Conservation (phyloP, 2,888 invertebrate genomes). For the Hydrotaea cyrtoneurina region DNA sequence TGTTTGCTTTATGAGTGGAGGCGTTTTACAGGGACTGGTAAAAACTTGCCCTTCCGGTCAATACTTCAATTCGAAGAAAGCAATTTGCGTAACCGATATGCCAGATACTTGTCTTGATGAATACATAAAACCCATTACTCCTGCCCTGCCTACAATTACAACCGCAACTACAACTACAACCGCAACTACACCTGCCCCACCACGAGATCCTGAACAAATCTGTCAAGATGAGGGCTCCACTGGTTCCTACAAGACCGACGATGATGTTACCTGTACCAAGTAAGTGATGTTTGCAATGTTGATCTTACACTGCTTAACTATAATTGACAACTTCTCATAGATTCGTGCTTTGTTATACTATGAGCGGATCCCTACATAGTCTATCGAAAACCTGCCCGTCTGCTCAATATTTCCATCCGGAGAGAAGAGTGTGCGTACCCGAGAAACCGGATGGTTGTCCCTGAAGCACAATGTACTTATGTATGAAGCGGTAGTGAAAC, state of each 20-base stretch:
- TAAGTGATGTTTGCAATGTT: slow-evolving; percentile 24
- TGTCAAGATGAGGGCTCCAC: slow-evolving; percentile 54
- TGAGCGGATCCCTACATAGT: slow-evolving; percentile 12
- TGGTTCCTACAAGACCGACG: slow-evolving; percentile 57
- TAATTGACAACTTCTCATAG: slow-evolving; percentile 3
- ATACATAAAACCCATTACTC: not conserved
- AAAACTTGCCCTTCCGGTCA: not conserved
- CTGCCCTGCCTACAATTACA: too few species aligned
- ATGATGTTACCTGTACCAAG: slow-evolving; percentile 66
- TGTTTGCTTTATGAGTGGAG: not conserved
- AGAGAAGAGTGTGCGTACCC: not conserved
- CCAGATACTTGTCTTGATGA: not conserved
- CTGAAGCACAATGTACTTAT: not conserved
- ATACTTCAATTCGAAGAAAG: not conserved
- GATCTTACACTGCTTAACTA: too few species aligned
- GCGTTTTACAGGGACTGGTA: not conserved
- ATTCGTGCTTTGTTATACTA: slow-evolving; percentile 34
- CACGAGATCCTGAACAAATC: slow-evolving; percentile 51
- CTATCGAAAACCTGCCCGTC: slow-evolving; percentile 7
- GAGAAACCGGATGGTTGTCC: slow-evolving; percentile 38
- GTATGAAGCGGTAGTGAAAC: too few species aligned
- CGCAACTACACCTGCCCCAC: slow-evolving; percentile 31
- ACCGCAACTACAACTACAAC: not conserved
- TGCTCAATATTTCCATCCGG: slow-evolving; percentile 39
- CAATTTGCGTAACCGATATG: not conserved